Evolutionary conservation across 2,113 vertebrate species (phyloP).

Genomic region (Hippocampus abdominalis): DNA sequence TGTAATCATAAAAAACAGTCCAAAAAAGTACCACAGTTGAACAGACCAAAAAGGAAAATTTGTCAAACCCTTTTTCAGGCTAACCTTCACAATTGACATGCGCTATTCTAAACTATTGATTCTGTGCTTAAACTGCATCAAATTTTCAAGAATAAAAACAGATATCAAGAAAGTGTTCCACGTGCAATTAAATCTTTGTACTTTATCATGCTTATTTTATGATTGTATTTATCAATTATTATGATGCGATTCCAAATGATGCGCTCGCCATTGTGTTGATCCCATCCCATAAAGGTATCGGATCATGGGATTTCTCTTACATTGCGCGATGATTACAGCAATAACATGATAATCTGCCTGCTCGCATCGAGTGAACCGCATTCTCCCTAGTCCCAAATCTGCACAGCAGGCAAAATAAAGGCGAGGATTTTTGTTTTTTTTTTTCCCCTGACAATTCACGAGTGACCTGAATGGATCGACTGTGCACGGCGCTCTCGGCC

Average conservation of each 20-base stretch:
- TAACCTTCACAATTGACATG: too few relatives aligned
- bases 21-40: too few relatives aligned
- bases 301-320: conserved; percentile 45
- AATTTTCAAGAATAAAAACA: too few relatives aligned
- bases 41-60: too few relatives aligned
- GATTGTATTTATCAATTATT: too few relatives aligned
- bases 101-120: too few relatives aligned
- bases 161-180: too few relatives aligned
- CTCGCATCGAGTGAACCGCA: conserved; percentile 37
- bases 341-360: conserved; percentile 54
- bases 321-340: conserved; percentile 53
- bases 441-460: neutral
- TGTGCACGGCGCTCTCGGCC: neutral
- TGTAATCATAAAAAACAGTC: neutral
- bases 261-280: conserved; percentile 25
- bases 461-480: conserved; percentile 33
- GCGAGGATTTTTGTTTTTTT: conserved; percentile 35
- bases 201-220: too few relatives aligned
- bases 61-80: too few relatives aligned
- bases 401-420: conserved; percentile 31
- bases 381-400: conserved; percentile 44
- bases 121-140: too few relatives aligned
- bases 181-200: too few relatives aligned
- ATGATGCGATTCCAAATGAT: conserved; percentile 4
- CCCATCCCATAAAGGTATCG: conserved; percentile 44